Conservation (phyloP, 2,888 invertebrate species). For the Agriopis marginaria region DNA sequence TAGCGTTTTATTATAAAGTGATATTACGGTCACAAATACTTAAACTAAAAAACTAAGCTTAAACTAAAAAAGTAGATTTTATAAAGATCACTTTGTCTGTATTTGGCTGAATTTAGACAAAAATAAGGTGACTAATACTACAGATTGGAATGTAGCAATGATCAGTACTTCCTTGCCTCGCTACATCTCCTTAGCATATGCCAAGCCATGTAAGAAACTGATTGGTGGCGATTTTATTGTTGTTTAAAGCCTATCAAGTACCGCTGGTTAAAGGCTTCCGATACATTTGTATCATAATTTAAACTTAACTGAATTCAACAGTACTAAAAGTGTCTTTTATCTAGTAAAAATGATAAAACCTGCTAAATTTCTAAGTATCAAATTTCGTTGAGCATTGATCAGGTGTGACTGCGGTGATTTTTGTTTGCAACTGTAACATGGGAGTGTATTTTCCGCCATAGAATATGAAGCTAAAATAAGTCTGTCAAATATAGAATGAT, state of each 20-base stretch:
- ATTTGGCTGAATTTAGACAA: too few species aligned
- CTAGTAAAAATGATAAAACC: background rate
- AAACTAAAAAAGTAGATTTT: constrained; percentile 8
- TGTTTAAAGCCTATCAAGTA: too few species aligned
- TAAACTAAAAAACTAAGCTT: background rate
- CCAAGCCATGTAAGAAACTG: background rate
- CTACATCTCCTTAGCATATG: background rate
- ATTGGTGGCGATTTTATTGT: background rate
- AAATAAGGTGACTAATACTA: background rate
- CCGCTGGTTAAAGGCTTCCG: too few species aligned
- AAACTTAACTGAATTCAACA: background rate
- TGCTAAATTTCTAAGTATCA: too few species aligned
- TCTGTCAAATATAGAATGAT: background rate
- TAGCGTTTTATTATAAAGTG: constrained; percentile 4
- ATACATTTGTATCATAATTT: background rate
- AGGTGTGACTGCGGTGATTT: too few species aligned
- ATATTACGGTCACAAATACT: constrained; percentile 25
- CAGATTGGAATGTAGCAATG: background rate
- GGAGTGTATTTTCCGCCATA: background rate
- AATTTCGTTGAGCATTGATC: too few species aligned
- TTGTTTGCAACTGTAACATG: too few species aligned
- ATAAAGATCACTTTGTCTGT: background rate
- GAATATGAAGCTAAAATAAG: background rate
- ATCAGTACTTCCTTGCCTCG: background rate
- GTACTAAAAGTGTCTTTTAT: background rate